Evolutionary conservation across 1,140 invertebrate genomes (phyloP).

Genomic region (Drosophila repletoides): DNA sequence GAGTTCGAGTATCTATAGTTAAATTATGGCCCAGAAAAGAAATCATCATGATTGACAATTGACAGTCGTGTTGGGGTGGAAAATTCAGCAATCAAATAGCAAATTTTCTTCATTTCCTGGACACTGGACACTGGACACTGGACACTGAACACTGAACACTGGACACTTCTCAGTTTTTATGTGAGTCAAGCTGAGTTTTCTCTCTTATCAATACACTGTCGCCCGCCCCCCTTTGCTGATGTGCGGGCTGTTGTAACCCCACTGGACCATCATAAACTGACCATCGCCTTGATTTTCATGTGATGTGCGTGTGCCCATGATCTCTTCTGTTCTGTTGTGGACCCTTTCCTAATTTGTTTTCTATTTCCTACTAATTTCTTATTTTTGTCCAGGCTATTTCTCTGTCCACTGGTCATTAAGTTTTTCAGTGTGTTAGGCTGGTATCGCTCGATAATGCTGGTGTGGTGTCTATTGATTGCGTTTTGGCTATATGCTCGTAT

Average conservation of each 20-base stretch:
- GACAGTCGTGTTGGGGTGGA: slow-evolving; percentile 23
- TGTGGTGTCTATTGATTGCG: slow-evolving; percentile 56
- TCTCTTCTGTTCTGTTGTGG: slow-evolving; percentile 15
- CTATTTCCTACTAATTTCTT: slow-evolving; percentile 78
- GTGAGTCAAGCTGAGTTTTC: slow-evolving; percentile 38
- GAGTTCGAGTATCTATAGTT: slow-evolving; percentile 32
- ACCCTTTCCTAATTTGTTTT: slow-evolving; percentile 80
- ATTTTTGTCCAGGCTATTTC: slow-evolving; percentile 54
- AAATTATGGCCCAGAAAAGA: slow-evolving; percentile 70
- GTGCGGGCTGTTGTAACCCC: slow-evolving; percentile 54
- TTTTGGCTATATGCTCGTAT: slow-evolving; percentile 1
- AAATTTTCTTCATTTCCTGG: slow-evolving; percentile 60
- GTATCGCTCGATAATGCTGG: slow-evolving; percentile 47
- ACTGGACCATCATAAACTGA: slow-evolving; percentile 72
- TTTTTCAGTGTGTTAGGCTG: slow-evolving; percentile 43
- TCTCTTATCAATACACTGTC: slow-evolving; percentile 52
- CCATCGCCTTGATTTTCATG: slow-evolving; percentile 70
- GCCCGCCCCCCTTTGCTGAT: background rate
- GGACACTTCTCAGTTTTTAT: slow-evolving; percentile 71
- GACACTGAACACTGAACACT: slow-evolving; percentile 36
- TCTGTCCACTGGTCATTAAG: slow-evolving; percentile 21
- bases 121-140: slow-evolving; percentile 1
- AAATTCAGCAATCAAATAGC: slow-evolving; percentile 42
- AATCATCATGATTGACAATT: slow-evolving; percentile 58
- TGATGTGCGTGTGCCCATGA: slow-evolving; percentile 39